Percentiles rank a stretch among this genome's conserved stretches.
Evolutionary conservation across 1,140 invertebrate genomes (phyloP).

Genomic region (Drosophila watanabei): DNA sequence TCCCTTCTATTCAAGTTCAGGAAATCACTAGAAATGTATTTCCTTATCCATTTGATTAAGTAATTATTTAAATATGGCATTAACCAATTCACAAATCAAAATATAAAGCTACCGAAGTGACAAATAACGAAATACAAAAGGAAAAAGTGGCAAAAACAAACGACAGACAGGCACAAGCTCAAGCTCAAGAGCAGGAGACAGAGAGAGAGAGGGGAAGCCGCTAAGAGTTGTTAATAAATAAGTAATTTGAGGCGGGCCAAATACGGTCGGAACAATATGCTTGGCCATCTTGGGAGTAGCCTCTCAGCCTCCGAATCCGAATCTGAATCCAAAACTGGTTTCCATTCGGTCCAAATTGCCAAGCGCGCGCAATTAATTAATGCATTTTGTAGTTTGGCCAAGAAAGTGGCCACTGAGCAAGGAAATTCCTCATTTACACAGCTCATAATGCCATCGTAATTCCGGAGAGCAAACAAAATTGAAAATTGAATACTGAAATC

Average conservation of each 20-base stretch:
- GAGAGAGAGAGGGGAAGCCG: background rate
- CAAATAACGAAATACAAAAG: slow-evolving; percentile 19
- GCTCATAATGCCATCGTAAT: slow-evolving; percentile 29
- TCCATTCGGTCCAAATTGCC: slow-evolving; percentile 61
- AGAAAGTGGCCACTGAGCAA: slow-evolving; percentile 33
- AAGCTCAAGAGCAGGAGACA: background rate
- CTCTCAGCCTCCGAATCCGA: slow-evolving; percentile 18
- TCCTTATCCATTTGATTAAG: background rate
- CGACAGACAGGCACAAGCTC: background rate
- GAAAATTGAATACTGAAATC: slow-evolving; percentile 21
- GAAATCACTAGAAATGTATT: background rate
- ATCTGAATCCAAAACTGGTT: slow-evolving; percentile 42
- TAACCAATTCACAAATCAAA: slow-evolving; percentile 21
- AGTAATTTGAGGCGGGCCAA: slow-evolving; percentile 73
- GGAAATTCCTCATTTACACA: slow-evolving; percentile 72
- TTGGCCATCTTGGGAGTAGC: slow-evolving; percentile 62
- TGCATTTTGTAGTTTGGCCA: slow-evolving; percentile 55
- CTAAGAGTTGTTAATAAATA: slow-evolving; percentile 74
- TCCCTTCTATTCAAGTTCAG: background rate
- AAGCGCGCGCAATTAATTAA: slow-evolving; percentile 77
- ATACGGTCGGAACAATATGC: slow-evolving; percentile 70
- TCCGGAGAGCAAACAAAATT: slow-evolving; percentile 41
- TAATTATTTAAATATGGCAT: slow-evolving; percentile 18
- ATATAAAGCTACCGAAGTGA: slow-evolving; percentile 25
- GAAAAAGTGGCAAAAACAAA: slow-evolving; percentile 2